Percentiles rank a stretch among this genome's conserved stretches.
Conservation (phyloP, 2,113 vertebrate species). For the Lichenostomus cassidix region DNA sequence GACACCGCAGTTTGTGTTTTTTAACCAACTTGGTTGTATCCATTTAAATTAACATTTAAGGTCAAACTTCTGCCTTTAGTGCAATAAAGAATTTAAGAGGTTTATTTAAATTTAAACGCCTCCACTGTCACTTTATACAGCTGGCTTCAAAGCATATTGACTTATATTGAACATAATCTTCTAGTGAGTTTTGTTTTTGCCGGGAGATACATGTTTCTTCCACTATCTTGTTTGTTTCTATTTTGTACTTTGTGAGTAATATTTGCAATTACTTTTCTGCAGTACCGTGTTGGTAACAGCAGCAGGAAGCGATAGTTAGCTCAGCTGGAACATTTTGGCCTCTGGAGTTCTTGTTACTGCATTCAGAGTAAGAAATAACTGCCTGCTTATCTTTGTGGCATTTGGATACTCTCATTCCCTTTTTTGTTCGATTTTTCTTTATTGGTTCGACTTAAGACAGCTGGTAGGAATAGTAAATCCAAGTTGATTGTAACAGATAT, state of each 20-base stretch:
- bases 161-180: background rate
- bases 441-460: background rate
- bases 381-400: background rate
- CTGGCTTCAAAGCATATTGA: background rate
- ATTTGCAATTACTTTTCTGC: constrained; percentile 18
- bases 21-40: background rate
- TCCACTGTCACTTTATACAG: background rate
- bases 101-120: background rate
- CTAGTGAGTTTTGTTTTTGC: background rate
- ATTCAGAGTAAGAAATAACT: constrained; percentile 15
- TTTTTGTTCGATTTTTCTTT: background rate
- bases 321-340: constrained; percentile 36
- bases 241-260: constrained; percentile 11
- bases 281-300: constrained; percentile 3
- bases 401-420: background rate
- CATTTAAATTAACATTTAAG: background rate
- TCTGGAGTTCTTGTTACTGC: background rate
- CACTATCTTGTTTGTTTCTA: background rate
- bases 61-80: background rate
- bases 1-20: background rate
- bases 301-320: constrained; percentile 32
- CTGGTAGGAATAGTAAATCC: constrained; percentile 25
- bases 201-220: background rate
- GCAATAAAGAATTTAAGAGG: background rate
- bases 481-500: constrained; percentile 3